A percentile compares a stretch with the other conserved stretches of the same genome.
Conservation (phyloP, 2,888 invertebrate genomes). For the Halictus ligatus region DNA sequence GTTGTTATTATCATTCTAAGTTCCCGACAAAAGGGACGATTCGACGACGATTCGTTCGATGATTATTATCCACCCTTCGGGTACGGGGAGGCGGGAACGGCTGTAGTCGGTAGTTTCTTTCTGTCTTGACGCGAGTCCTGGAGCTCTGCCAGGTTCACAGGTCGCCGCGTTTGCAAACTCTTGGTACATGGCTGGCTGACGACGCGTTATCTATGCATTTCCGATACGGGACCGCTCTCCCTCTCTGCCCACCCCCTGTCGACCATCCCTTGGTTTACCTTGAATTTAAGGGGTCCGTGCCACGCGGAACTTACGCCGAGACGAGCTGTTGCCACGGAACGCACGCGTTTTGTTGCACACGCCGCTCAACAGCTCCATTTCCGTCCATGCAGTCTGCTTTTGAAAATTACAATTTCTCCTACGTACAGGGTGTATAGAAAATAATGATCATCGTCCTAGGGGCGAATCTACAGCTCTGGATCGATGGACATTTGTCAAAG, state of each 20-base stretch:
- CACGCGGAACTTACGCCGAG: background rate
- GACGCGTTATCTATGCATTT: conserved; percentile 31
- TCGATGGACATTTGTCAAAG: too few relatives aligned
- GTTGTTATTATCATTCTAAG: conserved; percentile 1
- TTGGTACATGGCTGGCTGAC: conserved; percentile 11
- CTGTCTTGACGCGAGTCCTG: conserved; percentile 31
- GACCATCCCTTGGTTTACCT: background rate
- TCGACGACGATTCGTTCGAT: conserved; percentile 33
- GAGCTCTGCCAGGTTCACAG: conserved; percentile 48
- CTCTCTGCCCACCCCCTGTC: background rate
- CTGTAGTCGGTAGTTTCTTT: conserved; percentile 26
- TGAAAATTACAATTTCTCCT: background rate
- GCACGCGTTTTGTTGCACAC: background rate
- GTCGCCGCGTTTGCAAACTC: conserved; percentile 33
- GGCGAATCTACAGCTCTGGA: too few relatives aligned
- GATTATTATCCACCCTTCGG: conserved; percentile 29
- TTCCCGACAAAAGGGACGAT: conserved; percentile 8
- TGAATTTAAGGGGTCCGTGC: conserved; percentile 8
- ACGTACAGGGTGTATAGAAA: too few relatives aligned
- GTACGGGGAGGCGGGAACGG: background rate
- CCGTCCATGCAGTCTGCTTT: background rate
- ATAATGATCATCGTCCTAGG: too few relatives aligned
- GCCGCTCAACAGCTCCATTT: background rate
- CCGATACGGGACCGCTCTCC: conserved; percentile 24
- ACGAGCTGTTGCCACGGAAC: background rate